Conservation (phyloP, 2,797 vertebrate genomes). For the Alosa sapidissima region DNA sequence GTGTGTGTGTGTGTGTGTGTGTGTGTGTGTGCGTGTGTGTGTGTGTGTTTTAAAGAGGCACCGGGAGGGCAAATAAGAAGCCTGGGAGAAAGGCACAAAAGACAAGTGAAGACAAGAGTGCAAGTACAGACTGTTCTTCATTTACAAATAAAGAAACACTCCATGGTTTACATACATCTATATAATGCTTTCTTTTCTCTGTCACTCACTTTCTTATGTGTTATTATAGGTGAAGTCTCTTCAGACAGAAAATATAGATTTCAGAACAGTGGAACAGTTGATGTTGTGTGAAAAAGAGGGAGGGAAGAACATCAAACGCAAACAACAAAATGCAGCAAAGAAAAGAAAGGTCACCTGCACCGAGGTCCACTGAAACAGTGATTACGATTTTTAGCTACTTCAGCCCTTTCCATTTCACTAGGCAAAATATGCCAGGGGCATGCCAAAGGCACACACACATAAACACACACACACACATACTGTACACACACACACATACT, state of each 20-base stretch:
- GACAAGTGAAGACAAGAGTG: neutral
- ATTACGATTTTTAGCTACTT: conserved; percentile 31
- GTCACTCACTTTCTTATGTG: neutral
- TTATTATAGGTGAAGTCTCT: neutral
- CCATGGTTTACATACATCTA: neutral
- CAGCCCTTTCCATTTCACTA: conserved; percentile 54
- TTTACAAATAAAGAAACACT: neutral
- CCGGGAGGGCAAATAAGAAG: neutral
- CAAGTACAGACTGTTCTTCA: neutral
- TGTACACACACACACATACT: neutral
- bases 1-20: neutral
- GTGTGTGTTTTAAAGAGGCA: neutral
- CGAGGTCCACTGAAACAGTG: neutral
- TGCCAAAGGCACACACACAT: conserved; percentile 45
- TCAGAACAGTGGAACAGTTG: no score
- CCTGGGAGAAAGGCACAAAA: neutral
- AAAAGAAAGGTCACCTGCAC: neutral
- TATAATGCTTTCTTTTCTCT: neutral
- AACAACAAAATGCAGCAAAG: neutral
- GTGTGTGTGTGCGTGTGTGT: neutral
- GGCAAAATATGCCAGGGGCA: conserved; percentile 56
- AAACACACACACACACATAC: conserved; percentile 35
- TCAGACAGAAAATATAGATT: neutral
- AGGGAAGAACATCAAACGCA: neutral
- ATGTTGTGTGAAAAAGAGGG: neutral